A percentile compares a stretch with the other conserved stretches of the same genome.
These are phyloP conservation scores for Anarsia innoxiella DNA, from an alignment of 2,888 invertebrate species.

Conservation along the genomic window DNA sequence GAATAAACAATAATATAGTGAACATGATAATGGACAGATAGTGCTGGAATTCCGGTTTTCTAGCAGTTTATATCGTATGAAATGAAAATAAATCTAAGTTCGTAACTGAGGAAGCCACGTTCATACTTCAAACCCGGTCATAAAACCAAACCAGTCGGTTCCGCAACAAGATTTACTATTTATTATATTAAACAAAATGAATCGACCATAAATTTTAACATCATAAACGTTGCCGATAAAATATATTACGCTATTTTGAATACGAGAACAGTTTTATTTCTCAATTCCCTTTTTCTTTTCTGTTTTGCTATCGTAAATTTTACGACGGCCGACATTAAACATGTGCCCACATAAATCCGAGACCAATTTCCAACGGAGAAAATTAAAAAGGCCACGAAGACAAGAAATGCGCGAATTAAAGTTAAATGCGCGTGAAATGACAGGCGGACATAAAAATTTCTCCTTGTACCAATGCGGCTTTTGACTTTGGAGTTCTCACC, in stretches of 20 bases:
- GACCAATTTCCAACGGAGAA: slow-evolving; percentile 41
- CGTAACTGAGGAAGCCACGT: slow-evolving; percentile 36
- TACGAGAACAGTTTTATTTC: slow-evolving; percentile 54
- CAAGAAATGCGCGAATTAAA: slow-evolving; percentile 60
- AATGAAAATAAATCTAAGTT: neutral
- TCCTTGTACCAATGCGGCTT: slow-evolving; percentile 49
- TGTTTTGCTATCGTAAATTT: slow-evolving; percentile 40
- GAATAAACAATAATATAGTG: too few relatives aligned
- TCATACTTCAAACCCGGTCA: slow-evolving; percentile 22
- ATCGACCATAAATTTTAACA: slow-evolving; percentile 43
- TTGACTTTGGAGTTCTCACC: slow-evolving; percentile 54
- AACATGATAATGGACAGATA: too few relatives aligned
- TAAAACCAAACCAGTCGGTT: slow-evolving; percentile 32
- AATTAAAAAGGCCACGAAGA: slow-evolving; percentile 49
- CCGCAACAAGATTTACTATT: slow-evolving; percentile 42
- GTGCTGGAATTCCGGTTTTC: too few relatives aligned
- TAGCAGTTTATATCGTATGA: too few relatives aligned
- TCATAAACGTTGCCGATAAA: slow-evolving; percentile 47
- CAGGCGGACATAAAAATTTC: slow-evolving; percentile 62
- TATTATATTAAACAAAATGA: slow-evolving; percentile 41
- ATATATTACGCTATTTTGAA: slow-evolving; percentile 50
- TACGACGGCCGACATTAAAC: slow-evolving; percentile 39
- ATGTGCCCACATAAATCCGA: slow-evolving; percentile 44
- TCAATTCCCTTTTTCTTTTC: slow-evolving; percentile 45
- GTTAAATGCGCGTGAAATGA: slow-evolving; percentile 69